These are phyloP conservation scores for Poliocrania exsul DNA, from an alignment of 2,797 vertebrate genomes.

Conservation along the genomic window DNA sequence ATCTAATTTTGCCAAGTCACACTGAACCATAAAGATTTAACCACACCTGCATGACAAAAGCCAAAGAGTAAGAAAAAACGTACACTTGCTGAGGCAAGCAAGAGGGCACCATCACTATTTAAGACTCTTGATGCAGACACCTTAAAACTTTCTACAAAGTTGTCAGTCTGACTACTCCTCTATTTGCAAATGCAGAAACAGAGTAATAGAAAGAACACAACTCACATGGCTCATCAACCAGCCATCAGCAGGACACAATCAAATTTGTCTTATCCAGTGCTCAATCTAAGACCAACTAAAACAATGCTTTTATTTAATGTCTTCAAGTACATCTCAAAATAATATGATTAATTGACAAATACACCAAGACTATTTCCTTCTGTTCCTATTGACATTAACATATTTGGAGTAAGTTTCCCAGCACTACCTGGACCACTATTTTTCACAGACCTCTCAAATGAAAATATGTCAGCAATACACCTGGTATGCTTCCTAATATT, in stretches of 20 bases:
- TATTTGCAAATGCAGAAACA: not conserved
- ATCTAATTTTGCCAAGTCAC: not conserved
- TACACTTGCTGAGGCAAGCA: not conserved
- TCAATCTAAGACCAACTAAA: not conserved
- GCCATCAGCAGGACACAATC: not conserved
- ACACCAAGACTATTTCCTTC: not conserved
- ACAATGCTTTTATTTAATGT: not conserved
- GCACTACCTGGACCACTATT: not conserved
- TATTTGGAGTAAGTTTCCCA: not conserved
- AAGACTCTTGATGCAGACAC: not conserved
- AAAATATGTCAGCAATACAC: not conserved
- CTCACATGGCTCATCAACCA: not conserved
- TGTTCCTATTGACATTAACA: not conserved
- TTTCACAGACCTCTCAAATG: not conserved
- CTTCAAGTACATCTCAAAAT: not conserved
- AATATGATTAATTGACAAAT: not conserved
- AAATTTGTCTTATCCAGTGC: not conserved
- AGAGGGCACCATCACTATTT: not conserved
- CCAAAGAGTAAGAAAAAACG: not conserved
- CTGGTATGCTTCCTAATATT: not conserved
- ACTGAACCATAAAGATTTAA: not conserved
- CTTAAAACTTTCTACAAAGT: not conserved
- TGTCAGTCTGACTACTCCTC: not conserved
- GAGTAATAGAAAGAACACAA: fast-evolving
- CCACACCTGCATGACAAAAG: not conserved